phyloP scores from a whole-genome alignment of 2,113 vertebrate species.

The Patagioenas fasciata region DNA sequence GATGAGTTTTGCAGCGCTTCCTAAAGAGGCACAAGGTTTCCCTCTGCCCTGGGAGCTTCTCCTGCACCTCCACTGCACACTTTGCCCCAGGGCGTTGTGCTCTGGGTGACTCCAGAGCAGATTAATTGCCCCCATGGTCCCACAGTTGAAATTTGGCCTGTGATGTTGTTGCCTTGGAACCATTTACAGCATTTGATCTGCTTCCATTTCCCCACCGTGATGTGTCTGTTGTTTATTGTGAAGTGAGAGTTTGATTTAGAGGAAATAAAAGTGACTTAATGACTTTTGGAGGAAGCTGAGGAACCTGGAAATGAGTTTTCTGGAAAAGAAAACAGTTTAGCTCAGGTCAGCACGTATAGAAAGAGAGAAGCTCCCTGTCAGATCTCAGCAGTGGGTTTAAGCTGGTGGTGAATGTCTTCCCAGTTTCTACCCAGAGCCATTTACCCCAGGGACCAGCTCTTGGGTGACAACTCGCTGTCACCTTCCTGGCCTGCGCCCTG shows the following conservation, averaged over 20 bases:
- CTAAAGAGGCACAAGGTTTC: not conserved
- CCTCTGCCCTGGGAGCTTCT: not conserved
- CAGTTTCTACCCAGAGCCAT: not conserved
- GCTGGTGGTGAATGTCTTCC: not conserved
- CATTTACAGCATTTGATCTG: not conserved
- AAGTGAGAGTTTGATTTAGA: not conserved
- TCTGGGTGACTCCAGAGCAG: not conserved
- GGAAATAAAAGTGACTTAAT: constrained; percentile 54
- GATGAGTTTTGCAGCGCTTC: not conserved
- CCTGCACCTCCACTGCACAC: not conserved
- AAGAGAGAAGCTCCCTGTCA: not conserved
- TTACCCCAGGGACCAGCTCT: not conserved
- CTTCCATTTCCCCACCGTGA: not conserved
- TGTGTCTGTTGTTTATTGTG: not conserved
- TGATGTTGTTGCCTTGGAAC: not conserved
- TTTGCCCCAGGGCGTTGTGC: not conserved
- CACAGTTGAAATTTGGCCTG: not conserved
- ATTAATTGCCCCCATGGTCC: not conserved
- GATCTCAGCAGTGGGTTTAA: not conserved
- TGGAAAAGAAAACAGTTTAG: not conserved
- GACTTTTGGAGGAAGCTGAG: constrained; percentile 1
- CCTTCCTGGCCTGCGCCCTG: not conserved
- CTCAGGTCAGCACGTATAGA: not conserved
- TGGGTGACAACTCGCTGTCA: not conserved
- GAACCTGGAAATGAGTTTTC: not conserved